Evolutionary conservation across 1,140 invertebrate genomes (phyloP).

Genomic region (Anoplolepis gracilipes): DNA sequence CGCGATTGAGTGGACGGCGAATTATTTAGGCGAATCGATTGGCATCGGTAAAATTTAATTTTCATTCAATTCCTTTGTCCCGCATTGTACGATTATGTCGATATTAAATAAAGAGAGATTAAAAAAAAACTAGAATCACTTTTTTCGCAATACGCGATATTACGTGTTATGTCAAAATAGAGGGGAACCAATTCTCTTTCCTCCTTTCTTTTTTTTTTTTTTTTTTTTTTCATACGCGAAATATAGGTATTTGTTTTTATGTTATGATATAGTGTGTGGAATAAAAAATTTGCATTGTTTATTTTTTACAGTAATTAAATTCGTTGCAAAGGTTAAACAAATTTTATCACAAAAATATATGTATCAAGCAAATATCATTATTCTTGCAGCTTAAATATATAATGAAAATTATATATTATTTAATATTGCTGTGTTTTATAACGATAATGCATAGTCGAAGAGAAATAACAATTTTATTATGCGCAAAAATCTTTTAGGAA

Average conservation of each 20-base stretch:
- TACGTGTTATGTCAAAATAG: neutral
- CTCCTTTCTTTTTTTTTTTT: neutral
- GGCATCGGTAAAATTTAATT: conserved; percentile 19
- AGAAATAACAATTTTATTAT: neutral
- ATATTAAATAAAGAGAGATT: conserved; percentile 4
- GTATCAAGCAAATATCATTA: neutral
- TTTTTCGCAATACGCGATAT: neutral
- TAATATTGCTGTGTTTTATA: neutral
- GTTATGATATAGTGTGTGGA: neutral
- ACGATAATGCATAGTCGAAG: neutral
- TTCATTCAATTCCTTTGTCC: conserved; percentile 1
- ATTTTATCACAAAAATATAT: conserved; percentile 1
- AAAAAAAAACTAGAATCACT: neutral
- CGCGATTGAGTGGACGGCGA: conserved; percentile 23
- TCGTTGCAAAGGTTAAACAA: neutral
- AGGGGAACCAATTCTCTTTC: neutral
- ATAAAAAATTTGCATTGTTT: conserved; percentile 7
- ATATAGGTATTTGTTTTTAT: conserved; percentile 22
- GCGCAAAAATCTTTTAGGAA: neutral
- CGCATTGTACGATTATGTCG: conserved; percentile 1
- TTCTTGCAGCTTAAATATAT: neutral
- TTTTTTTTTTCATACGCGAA: neutral
- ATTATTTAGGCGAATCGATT: conserved; percentile 27
- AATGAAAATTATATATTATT: conserved; percentile 22
- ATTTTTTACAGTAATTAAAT: neutral